These are phyloP conservation scores for Cataglyphis rosenhaueri DNA, from an alignment of 2,888 invertebrate genomes.

Conservation along the genomic window DNA sequence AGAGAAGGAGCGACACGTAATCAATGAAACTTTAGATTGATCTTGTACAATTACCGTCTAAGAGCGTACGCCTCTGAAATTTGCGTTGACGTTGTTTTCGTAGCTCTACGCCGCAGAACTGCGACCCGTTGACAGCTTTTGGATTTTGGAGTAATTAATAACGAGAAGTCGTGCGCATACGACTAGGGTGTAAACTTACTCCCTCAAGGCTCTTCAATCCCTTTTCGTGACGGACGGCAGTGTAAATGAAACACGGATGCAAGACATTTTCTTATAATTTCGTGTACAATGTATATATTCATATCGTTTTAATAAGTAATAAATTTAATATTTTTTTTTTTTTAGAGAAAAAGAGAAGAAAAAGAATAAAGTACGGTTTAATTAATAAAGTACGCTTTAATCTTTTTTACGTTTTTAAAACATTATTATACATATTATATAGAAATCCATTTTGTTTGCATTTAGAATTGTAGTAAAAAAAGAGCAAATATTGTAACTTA, in stretches of 20 bases:
- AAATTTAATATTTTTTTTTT: not conserved
- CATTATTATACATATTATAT: not conserved
- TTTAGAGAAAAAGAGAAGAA: not conserved
- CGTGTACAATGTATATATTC: constrained; percentile 10
- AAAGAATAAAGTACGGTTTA: not conserved
- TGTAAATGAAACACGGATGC: constrained; percentile 58
- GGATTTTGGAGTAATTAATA: constrained; percentile 76
- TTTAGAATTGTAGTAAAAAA: not conserved
- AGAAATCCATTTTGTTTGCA: not conserved
- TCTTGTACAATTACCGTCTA: constrained; percentile 51
- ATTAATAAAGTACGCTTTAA: not conserved
- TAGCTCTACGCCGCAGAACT: constrained; percentile 47
- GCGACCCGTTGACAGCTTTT: constrained; percentile 62
- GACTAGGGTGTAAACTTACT: constrained; percentile 66
- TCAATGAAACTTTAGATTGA: constrained; percentile 49
- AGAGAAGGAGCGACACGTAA: constrained; percentile 43
- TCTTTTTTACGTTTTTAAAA: not conserved
- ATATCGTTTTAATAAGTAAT: constrained; percentile 3
- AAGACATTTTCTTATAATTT: constrained; percentile 37
- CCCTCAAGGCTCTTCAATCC: constrained; percentile 59
- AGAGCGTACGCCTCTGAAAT: constrained; percentile 47
- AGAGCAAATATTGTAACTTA: not conserved
- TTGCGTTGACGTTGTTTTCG: constrained; percentile 68
- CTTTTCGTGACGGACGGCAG: constrained; percentile 59
- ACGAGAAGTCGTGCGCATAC: constrained; percentile 72